Evolutionary conservation across 1,140 invertebrate genomes (phyloP), one percentile per base, ranked within the genome.

Genomic region (Dolichoris vasculosae): DNA sequence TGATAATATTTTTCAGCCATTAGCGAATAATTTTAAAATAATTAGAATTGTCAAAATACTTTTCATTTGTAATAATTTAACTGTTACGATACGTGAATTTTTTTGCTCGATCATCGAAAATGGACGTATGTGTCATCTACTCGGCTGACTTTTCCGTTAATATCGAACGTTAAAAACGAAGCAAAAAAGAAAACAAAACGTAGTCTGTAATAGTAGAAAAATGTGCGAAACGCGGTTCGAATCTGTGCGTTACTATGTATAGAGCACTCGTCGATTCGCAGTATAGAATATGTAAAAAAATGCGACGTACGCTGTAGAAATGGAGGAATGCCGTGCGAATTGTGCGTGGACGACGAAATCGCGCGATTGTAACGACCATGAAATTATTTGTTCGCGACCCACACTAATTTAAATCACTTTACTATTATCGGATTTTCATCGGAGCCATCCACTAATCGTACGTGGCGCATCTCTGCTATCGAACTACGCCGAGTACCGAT

Each of bases 361-460:
- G 64, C 13, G 64, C 67, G 67, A 80, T 79, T 32, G 77, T 17
- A 59, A 30, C 78, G 38, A 81, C 38, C 46, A 30, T n/a, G 38
- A 67, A 81, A 69, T 81, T 67, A 81, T 81, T 81, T 81, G 63
- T 69, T 48, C 35, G 48, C 76, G 48, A 71, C 38, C 17, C 6
- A 1, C 63, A 40, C 63, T 48, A 46, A 7, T 63, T 51, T 40
- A 81, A 82, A 67, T 86, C 85, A 82, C 82, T 86, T 86, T 77
- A 67, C 43, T 77, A 82, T 77, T 59, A 86, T 86, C 78, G 38
- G 55, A 40, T 43, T 78, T 81, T 67, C 63, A 67, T 69, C 63
- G n/a, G 63, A 81, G 35, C 20, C 23, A 63, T 6, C 63, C 78
- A 69, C 63, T 81, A 81, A 81, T 81, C 78, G 63, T 11, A 35